Base-by-base conservation (phyloP, 2,797 vertebrate genomes). In the Xenops minutus region DNA sequence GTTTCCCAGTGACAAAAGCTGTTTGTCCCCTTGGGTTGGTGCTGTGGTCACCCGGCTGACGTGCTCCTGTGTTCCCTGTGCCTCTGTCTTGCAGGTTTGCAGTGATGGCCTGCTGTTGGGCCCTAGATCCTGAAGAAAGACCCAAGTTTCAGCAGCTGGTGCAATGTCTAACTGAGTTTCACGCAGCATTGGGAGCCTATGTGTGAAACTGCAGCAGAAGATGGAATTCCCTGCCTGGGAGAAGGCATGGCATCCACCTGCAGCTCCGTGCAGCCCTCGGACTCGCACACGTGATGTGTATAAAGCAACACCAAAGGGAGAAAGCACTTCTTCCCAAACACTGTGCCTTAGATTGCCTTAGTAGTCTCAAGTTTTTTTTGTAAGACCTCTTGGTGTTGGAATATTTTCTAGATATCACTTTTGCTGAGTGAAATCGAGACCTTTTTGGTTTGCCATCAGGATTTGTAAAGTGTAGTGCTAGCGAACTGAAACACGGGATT, bases 81-180 rank as follows among this genome's bases (percentile, higher is more conserved):
- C 83, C 61, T 76, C 48, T 93, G 61, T 95, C 43, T 23, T 88
- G 12, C 96, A 99, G 99, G 90, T 99, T 99, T 98, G 99, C 99
- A 79, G 99, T 99, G 91, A 99, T 99, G 99, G 99, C 99, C 48
- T 99, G 99, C 96, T 99, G 99, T 95, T 99, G 99, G 99, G 99
- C 99, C 46, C 97, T 99, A 89, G 99, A 99, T 97, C 99, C 99
- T 0, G 99, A 99, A 96, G 99, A 99, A 97, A 98, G 99, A 97
- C 99, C 99, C 68, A 99, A 99, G 97, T 99, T 99, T 90, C 99
- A 99, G 98, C 99, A 99, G 98, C 98, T 99, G 44, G 99, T 99
- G 73, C 99, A 99, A 98, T 99, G 99, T 97, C 99, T 99, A 92
- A 99, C 99, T 27, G 99, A 99, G 97, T 99, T 99, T 52, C 99